Evolutionary conservation across 2,797 vertebrate species (phyloP), one percentile per base, ranked within the genome.

Genomic region (Neopelma chrysocephalum): DNA sequence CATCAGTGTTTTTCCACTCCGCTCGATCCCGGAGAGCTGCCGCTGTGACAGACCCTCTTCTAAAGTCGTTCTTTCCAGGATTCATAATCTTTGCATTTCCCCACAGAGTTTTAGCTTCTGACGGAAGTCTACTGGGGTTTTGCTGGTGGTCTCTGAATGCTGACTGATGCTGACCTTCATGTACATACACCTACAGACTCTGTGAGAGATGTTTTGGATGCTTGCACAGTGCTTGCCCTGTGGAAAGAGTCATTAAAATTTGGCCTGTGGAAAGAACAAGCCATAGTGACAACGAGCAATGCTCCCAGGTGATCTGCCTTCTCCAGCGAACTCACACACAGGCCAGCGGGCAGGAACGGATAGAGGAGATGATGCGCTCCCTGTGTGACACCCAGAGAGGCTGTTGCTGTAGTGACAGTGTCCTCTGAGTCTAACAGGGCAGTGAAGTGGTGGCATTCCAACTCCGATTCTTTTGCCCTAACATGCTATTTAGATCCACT

Each of bases 101-200:
- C 40, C 40, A 40, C 40, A 38, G 71, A 77, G 32, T 84, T 75
- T 34, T 32, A 66, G 43, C 25, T 70, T 70, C n/a, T 79, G 48
- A 5, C 1, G 4, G 54, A 43, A 50, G 25, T 75, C 57, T 42
- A 4, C n/a, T 78, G 50, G 34, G 50, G 17, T 58, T 94, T 84
- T 70, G 36, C 26, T 72, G 20, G 10, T 43, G 22, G 19, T 64
- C 29, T 91, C 57, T 36, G 50, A 60, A 15, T 3, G 3, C 42
- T 88, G 48, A 9, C 65, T 71, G 40, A 40, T n/a, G 29, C 64
- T 82, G 42, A 29, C 51, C 40, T 79, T 45, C 3, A 2, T 3
- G 20, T 43, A 9, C 10, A 9, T 27, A 14, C 16, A 32, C 12
- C 1, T 3, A 0, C 2, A 1, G 34, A 2, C 31, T 68, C n/a